Percentiles rank a stretch among this genome's conserved stretches.
Evolutionary conservation across 2,113 vertebrate species (phyloP).

Genomic region (Saimiri boliviensis): DNA sequence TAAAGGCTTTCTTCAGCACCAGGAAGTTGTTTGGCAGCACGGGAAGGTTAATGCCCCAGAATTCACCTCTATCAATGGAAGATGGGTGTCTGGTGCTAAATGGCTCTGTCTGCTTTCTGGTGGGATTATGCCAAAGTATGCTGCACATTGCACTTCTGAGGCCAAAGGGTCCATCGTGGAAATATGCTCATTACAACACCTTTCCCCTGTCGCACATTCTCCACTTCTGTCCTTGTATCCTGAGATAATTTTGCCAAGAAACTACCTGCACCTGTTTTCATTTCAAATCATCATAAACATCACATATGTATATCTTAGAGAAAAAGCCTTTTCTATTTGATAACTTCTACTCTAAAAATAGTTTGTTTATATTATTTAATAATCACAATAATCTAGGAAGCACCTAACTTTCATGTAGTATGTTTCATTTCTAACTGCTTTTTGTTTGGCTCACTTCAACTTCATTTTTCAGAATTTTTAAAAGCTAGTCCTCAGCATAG

Average conservation of each 20-base stretch:
- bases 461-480: background rate
- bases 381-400: background rate
- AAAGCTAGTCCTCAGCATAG: background rate
- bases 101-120: background rate
- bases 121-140: background rate
- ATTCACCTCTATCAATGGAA: fast-evolving
- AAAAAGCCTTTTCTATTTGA: background rate
- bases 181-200: background rate
- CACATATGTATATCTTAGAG: background rate
- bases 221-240: too few species aligned
- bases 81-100: background rate
- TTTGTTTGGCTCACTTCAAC: background rate
- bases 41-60: background rate
- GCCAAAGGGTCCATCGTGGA: fast-evolving
- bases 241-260: background rate
- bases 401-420: background rate
- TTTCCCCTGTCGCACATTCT: too few species aligned
- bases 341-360: background rate
- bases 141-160: background rate
- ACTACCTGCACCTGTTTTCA: background rate
- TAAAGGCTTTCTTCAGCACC: background rate
- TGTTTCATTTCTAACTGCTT: slow-evolving; percentile 3
- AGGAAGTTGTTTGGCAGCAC: fast-evolving
- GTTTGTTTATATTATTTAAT: background rate
- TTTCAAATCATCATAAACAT: background rate